phyloP scores from a whole-genome alignment of 2,797 vertebrate genomes.

The Hydrocynus forskahlii region DNA sequence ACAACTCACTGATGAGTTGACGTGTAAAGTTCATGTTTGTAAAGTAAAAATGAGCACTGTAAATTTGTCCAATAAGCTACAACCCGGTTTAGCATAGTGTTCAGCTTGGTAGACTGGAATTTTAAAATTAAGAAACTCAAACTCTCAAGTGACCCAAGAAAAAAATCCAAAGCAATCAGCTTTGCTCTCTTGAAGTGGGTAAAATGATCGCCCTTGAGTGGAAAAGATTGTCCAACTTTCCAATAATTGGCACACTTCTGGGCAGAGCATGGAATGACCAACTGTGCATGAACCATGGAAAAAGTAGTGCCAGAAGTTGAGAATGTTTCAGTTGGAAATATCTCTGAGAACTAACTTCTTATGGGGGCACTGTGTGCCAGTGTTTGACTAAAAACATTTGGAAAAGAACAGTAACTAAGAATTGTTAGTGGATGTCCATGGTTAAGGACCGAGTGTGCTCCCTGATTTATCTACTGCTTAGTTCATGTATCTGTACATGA shows the following conservation, averaged over 20 bases:
- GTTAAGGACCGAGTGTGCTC: constrained; percentile 38
- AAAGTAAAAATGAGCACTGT: too few relatives aligned
- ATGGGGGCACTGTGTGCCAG: constrained; percentile 14
- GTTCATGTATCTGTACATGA: constrained; percentile 32
- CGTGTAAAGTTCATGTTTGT: too few relatives aligned
- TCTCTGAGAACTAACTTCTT: constrained; percentile 7
- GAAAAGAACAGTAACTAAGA: constrained; percentile 16
- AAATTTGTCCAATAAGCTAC: too few relatives aligned
- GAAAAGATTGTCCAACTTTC: background rate
- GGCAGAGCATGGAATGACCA: background rate
- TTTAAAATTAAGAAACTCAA: too few relatives aligned
- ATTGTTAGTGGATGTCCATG: constrained; percentile 17
- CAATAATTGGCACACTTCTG: background rate
- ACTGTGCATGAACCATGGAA: constrained; percentile 2
- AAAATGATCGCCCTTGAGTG: background rate
- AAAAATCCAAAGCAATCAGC: too few relatives aligned
- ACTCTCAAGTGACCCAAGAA: too few relatives aligned
- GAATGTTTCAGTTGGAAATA: constrained; percentile 22
- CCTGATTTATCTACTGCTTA: constrained; percentile 46
- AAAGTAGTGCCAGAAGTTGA: constrained; percentile 16
- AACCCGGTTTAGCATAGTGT: too few relatives aligned
- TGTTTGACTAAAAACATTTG: constrained; percentile 37
- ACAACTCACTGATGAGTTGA: too few relatives aligned
- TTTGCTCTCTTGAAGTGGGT: too few relatives aligned
- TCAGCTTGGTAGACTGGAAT: too few relatives aligned